A percentile compares a stretch with the other conserved stretches of the same genome.
These are phyloP conservation scores for Allophyes oxyacanthae DNA, from an alignment of 2,888 invertebrate species.

Conservation along the genomic window DNA sequence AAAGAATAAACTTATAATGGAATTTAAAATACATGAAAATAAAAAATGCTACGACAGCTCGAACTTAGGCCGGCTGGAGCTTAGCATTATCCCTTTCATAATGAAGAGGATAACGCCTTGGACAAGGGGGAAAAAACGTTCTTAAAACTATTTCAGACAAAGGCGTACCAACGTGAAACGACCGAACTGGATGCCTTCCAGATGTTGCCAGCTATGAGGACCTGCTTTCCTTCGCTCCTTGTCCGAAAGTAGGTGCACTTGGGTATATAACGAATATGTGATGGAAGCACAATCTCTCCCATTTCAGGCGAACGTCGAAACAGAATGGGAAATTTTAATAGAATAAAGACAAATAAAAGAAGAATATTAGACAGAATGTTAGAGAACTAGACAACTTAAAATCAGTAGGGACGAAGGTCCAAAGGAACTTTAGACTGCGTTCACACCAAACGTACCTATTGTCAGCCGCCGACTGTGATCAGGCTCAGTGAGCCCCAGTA, in stretches of 20 bases:
- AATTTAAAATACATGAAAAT: background rate
- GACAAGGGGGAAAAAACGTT: background rate
- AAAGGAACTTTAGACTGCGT: too few species aligned
- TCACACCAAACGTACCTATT: too few species aligned
- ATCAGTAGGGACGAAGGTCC: too few species aligned
- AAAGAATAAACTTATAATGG: background rate
- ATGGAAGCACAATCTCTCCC: conserved; percentile 19
- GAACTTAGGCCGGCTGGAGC: too few species aligned
- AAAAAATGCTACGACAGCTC: too few species aligned
- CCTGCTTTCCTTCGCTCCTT: conserved; percentile 9
- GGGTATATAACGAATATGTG: conserved; percentile 2
- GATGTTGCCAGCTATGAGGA: background rate
- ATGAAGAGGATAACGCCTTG: background rate
- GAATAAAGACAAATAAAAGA: background rate
- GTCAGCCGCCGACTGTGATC: too few species aligned
- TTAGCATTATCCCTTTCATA: background rate
- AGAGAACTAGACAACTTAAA: too few species aligned
- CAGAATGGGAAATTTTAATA: background rate
- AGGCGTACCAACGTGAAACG: conserved; percentile 4
- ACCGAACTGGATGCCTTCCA: background rate
- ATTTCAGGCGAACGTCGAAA: conserved; percentile 15
- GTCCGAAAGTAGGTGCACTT: conserved; percentile 7
- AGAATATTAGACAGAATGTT: background rate
- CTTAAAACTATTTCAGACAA: conserved; percentile 25
- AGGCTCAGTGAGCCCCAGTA: too few species aligned